These are phyloP conservation scores for Tiliacea citrago DNA, from an alignment of 2,888 invertebrate genomes.

Conservation along the genomic window DNA sequence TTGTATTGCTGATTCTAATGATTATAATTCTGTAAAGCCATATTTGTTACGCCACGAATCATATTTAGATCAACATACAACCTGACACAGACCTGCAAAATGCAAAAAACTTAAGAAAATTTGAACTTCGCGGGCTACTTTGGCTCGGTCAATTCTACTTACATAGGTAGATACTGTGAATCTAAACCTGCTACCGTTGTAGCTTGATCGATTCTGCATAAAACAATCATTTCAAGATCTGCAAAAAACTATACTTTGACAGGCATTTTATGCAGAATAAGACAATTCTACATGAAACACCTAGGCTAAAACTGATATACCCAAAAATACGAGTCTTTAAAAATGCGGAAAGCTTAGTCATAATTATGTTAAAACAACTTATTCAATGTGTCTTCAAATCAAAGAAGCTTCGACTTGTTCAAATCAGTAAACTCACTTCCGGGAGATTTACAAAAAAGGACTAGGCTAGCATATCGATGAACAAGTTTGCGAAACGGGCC, in stretches of 20 bases:
- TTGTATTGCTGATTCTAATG: too few relatives aligned
- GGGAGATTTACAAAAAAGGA: constrained; percentile 75
- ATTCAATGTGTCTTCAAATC: constrained; percentile 7
- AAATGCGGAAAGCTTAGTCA: neutral
- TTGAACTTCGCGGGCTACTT: too few relatives aligned
- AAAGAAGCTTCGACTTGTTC: constrained; percentile 50
- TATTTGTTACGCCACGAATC: too few relatives aligned
- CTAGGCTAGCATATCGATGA: constrained; percentile 77
- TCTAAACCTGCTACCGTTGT: neutral
- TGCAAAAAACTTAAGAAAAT: too few relatives aligned
- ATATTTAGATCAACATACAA: too few relatives aligned
- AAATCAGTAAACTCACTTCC: constrained; percentile 71
- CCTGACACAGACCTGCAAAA: too few relatives aligned
- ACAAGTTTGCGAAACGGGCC: constrained; percentile 82
- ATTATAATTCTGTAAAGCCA: too few relatives aligned
- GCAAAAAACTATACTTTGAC: neutral
- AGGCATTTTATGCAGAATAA: neutral
- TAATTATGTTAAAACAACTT: neutral
- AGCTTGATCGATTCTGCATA: neutral
- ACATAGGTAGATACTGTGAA: neutral
- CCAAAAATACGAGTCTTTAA: neutral
- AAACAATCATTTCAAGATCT: constrained; percentile 4
- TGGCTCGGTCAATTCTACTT: neutral
- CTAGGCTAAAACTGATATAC: neutral
- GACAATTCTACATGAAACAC: neutral